Conservation (phyloP, 2,888 invertebrate species). For the Coecobrya sp. region DNA sequence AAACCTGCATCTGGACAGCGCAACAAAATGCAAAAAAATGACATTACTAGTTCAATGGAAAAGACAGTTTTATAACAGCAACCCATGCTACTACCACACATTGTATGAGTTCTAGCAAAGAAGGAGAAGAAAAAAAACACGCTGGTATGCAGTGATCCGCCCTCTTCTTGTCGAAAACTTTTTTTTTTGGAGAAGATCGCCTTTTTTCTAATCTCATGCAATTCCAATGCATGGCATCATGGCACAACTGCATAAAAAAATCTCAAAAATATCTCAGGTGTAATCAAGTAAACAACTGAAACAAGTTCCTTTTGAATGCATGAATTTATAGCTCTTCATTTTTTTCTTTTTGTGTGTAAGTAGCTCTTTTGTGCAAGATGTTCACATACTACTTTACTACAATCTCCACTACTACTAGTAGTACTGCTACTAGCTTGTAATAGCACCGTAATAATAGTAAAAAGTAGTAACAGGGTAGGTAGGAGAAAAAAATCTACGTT, state of each 20-base stretch:
- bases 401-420: background rate
- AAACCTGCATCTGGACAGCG: constrained; percentile 1
- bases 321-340: constrained; percentile 75
- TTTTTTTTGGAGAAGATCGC: constrained; percentile 33
- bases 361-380: constrained; percentile 55
- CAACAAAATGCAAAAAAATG: background rate
- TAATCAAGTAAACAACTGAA: constrained; percentile 79
- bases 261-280: constrained; percentile 74
- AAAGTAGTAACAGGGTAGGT: background rate
- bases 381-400: constrained; percentile 19
- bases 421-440: background rate
- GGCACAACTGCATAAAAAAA: constrained; percentile 37
- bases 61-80: background rate
- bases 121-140: constrained; percentile 24
- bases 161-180: constrained; percentile 72
- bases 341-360: constrained; percentile 53
- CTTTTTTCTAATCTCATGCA: constrained; percentile 53
- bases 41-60: background rate
- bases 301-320: constrained; percentile 78
- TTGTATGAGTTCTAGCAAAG: background rate
- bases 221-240: constrained; percentile 65
- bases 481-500: background rate
- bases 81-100: background rate
- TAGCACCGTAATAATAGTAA: background rate
- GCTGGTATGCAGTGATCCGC: constrained; percentile 50